Evolutionary conservation across 2,113 vertebrate genomes (phyloP).

Genomic region (Sula dactylatra): DNA sequence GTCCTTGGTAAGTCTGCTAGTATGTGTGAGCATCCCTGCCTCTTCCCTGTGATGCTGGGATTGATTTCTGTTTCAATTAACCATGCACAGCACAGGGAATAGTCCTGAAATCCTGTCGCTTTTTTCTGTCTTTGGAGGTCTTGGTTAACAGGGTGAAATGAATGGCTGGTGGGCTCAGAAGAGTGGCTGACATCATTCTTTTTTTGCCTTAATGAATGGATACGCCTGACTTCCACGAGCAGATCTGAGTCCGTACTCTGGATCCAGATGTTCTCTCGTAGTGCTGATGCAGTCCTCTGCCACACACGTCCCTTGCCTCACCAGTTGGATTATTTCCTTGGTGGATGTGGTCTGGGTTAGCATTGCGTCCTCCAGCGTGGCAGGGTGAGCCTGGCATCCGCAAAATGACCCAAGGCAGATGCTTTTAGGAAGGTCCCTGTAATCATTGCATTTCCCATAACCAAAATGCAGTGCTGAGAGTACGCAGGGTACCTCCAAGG

Average conservation of each 20-base stretch:
- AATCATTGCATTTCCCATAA: background rate
- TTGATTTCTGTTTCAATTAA: background rate
- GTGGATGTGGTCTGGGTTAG: background rate
- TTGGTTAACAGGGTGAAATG: background rate
- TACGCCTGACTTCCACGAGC: background rate
- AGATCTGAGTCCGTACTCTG: background rate
- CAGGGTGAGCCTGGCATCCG: background rate
- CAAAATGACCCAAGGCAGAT: background rate
- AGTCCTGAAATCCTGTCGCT: background rate
- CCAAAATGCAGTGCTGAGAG: background rate
- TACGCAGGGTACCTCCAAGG: background rate
- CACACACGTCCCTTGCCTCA: background rate
- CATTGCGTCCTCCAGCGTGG: fast-evolving
- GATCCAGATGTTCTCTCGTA: background rate
- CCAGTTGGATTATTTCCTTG: background rate
- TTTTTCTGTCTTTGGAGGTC: background rate
- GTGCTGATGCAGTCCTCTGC: too few relatives aligned
- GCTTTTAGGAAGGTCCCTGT: background rate
- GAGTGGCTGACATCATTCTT: background rate
- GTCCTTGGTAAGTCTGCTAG: background rate
- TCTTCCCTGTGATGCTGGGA: background rate
- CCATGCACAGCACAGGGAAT: background rate
- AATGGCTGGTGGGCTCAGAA: background rate
- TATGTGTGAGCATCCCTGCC: background rate
- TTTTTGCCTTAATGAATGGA: background rate